Percentiles rank a stretch among this genome's conserved stretches.
phyloP scores from a whole-genome alignment of 2,113 vertebrate genomes.

The Solea solea region DNA sequence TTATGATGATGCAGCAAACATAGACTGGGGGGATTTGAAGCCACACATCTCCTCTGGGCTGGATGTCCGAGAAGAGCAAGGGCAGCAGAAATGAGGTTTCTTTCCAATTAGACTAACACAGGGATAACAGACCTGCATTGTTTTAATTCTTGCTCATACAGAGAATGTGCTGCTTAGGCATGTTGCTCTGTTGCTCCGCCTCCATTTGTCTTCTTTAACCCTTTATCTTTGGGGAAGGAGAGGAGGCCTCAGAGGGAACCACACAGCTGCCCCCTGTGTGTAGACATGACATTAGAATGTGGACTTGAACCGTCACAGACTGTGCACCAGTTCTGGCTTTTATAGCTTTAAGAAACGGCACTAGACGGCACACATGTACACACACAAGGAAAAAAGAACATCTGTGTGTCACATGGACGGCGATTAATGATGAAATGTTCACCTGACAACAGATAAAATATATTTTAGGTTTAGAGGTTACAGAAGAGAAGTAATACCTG shows the following conservation, averaged over 20 bases:
- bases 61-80: constrained; percentile 60
- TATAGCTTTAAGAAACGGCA: constrained; percentile 18
- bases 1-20: constrained; percentile 46
- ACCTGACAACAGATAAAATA: constrained; percentile 22
- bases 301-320: constrained; percentile 31
- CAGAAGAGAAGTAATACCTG: constrained; percentile 19
- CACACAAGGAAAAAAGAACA: background rate
- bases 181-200: constrained; percentile 62
- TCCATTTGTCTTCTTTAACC: constrained; percentile 81
- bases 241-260: constrained; percentile 60
- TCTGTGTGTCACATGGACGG: constrained; percentile 24
- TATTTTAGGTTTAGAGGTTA: constrained; percentile 31
- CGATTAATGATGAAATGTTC: background rate
- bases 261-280: constrained; percentile 58
- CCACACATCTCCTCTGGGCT: constrained; percentile 54
- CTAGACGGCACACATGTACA: constrained; percentile 25
- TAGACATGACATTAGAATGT: constrained; percentile 25
- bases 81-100: constrained; percentile 72
- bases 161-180: constrained; percentile 79
- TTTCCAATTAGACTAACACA: constrained; percentile 76
- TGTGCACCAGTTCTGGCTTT: constrained; percentile 1
- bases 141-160: constrained; percentile 77
- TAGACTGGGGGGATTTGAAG: constrained; percentile 46
- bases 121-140: constrained; percentile 78
- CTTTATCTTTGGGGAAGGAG: constrained; percentile 72